Base-by-base conservation (phyloP, 1,140 invertebrate species). In the Solenopsis fugax region DNA sequence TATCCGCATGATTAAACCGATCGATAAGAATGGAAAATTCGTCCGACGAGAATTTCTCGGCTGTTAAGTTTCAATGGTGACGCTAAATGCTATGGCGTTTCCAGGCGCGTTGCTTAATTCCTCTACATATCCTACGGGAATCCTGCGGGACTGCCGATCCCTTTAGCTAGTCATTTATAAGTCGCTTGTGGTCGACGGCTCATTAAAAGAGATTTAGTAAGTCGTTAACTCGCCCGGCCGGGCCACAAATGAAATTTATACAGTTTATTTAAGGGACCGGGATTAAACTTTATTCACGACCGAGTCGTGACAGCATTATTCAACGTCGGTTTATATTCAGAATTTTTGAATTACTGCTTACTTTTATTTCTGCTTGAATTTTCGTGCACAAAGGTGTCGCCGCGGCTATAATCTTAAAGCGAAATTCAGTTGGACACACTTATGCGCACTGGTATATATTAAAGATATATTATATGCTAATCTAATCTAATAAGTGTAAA, bases 161-260 rank as follows among this genome's bases (percentile, higher is more conserved):
- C 45, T 24, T 50, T 48, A 45, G 69, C 69, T 75, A 84, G 80
- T 84, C 80, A 34, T 73, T 84, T 84, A 75, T 84, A 84, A 84
- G 80, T 84, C 69, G 54, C 80, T 84, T 84, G 80, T 72, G 80
- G 80, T 67, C 67, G 67, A 82, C 80, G 41, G 80, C 80, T 84
- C 80, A 84, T 84, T 84, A 84, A 84, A 84, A 84, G 80, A 84
- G 80, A 84, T 84, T 84, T 84, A 84, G 80, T 84, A 84, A 84
- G 69, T 84, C 80, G 69, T 84, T 84, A 84, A 84, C 80, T 84
- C 69, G 77, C 34, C n/a, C 54, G 54, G 41, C 71, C 24, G 54
- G 54, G 41, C 54, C 80, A 60, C 80, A 75, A 75, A 84, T 84
- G 80, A 84, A 75, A 84, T 84, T 84, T 84, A 84, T 84, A 84